These are phyloP conservation scores for Phasianus colchicus DNA, from an alignment of 2,113 vertebrate genomes.

Conservation along the genomic window DNA sequence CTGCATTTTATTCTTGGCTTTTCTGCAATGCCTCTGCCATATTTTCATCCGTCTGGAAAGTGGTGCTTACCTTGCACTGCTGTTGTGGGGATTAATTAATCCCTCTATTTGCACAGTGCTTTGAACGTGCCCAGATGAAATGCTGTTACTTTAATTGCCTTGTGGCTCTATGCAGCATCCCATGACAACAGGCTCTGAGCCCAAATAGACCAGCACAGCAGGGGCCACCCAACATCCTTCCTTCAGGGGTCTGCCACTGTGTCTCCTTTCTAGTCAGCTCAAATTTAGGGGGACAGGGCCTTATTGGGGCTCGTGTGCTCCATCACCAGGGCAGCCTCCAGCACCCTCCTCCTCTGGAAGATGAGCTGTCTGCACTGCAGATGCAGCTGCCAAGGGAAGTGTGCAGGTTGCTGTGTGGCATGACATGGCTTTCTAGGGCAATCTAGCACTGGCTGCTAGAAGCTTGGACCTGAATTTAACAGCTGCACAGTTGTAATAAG, in stretches of 20 bases:
- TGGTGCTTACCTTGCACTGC: neutral
- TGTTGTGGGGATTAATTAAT: slow-evolving; percentile 53
- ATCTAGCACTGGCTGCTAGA: neutral
- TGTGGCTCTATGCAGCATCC: neutral
- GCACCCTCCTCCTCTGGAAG: neutral
- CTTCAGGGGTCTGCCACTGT: neutral
- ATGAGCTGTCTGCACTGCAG: neutral
- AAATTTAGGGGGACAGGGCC: fast-evolving
- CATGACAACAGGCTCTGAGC: neutral
- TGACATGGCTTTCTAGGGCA: neutral
- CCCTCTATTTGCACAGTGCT: slow-evolving; percentile 5
- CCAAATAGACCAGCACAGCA: neutral
- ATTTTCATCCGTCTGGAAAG: neutral
- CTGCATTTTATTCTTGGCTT: slow-evolving; percentile 48
- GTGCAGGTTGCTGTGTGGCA: neutral
- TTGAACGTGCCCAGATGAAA: neutral
- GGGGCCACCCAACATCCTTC: fast-evolving
- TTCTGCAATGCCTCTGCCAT: fast-evolving
- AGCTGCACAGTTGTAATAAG: neutral
- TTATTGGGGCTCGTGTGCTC: neutral
- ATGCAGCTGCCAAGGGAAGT: neutral
- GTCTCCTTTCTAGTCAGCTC: neutral
- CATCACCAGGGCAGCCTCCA: fast-evolving
- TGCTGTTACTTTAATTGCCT: neutral
- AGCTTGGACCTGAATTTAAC: neutral